Evolutionary conservation across 2,888 invertebrate species (phyloP).

Genomic region (Cantharis nigra): DNA sequence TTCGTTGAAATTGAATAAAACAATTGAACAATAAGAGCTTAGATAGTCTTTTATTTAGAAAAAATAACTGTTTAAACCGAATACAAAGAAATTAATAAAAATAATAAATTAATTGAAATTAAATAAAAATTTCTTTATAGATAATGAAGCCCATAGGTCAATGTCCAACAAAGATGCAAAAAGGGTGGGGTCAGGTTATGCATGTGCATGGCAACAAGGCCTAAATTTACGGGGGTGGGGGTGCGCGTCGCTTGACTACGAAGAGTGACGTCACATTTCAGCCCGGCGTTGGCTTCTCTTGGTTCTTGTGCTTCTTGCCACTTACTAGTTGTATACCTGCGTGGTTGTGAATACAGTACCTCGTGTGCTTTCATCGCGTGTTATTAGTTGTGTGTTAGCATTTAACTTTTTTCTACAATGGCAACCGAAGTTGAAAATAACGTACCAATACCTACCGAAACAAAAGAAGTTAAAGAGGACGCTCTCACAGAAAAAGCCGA

Average conservation of each 20-base stretch:
- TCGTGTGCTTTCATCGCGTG: constrained; percentile 33
- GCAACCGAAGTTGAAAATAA: constrained; percentile 78
- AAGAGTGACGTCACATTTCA: constrained; percentile 36
- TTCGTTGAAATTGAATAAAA: neutral
- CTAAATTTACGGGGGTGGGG: constrained; percentile 39
- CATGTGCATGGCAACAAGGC: constrained; percentile 51
- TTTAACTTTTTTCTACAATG: constrained; percentile 58
- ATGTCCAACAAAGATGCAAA: constrained; percentile 25
- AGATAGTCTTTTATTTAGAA: neutral
- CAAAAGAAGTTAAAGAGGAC: constrained; percentile 58
- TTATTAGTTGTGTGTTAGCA: constrained; percentile 33
- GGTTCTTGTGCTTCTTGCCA: constrained; percentile 28
- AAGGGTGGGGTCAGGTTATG: constrained; percentile 34
- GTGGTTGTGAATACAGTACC: constrained; percentile 25
- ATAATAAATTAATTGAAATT: neutral
- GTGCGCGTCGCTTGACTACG: constrained; percentile 38
- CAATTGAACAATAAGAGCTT: neutral
- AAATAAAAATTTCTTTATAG: constrained; percentile 7
- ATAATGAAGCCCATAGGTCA: constrained; percentile 28
- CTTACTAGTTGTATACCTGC: constrained; percentile 35
- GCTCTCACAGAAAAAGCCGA: constrained; percentile 60
- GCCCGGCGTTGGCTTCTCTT: constrained; percentile 32
- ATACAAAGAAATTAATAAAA: neutral
- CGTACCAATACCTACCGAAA: constrained; percentile 64
- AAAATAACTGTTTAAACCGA: neutral